Evolutionary conservation across 2,888 invertebrate species (phyloP).

Genomic region (Lomographa bimaculata): DNA sequence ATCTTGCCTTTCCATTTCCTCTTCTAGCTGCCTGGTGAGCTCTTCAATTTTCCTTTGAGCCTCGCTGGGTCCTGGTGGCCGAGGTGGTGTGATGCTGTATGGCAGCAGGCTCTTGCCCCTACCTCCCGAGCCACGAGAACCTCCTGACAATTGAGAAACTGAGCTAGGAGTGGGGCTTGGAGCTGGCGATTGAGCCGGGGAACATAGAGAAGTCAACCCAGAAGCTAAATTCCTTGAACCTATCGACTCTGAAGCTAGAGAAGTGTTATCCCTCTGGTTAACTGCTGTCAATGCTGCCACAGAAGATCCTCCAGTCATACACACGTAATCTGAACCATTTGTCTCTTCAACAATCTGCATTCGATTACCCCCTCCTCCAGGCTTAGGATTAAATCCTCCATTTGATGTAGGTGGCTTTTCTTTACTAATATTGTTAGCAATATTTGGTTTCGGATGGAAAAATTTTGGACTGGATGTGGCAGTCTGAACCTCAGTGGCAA

Average conservation of each 20-base stretch:
- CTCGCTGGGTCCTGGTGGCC: constrained; percentile 94
- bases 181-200: constrained; percentile 82
- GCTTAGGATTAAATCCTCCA: constrained; percentile 60
- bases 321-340: constrained; percentile 92
- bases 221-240: constrained; percentile 69
- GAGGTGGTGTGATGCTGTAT: constrained; percentile 94
- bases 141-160: constrained; percentile 84
- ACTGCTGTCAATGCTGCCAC: constrained; percentile 72
- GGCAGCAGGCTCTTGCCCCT: constrained; percentile 89
- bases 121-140: constrained; percentile 81
- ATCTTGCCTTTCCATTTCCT: constrained; percentile 97
- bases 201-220: constrained; percentile 74
- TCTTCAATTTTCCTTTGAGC: constrained; percentile 97
- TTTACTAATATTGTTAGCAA: constrained; percentile 80
- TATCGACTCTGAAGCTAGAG: constrained; percentile 64
- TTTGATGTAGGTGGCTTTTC: constrained; percentile 62
- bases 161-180: constrained; percentile 87
- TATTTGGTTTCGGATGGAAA: constrained; percentile 81
- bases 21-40: constrained; percentile 94
- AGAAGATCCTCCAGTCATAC: constrained; percentile 90
- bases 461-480: constrained; percentile 81
- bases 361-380: constrained; percentile 52
- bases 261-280: constrained; percentile 66
- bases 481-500: constrained; percentile 82
- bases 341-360: constrained; percentile 86